Conservation (phyloP, 1,140 invertebrate genomes). For the Drosophila nigromelanica region DNA sequence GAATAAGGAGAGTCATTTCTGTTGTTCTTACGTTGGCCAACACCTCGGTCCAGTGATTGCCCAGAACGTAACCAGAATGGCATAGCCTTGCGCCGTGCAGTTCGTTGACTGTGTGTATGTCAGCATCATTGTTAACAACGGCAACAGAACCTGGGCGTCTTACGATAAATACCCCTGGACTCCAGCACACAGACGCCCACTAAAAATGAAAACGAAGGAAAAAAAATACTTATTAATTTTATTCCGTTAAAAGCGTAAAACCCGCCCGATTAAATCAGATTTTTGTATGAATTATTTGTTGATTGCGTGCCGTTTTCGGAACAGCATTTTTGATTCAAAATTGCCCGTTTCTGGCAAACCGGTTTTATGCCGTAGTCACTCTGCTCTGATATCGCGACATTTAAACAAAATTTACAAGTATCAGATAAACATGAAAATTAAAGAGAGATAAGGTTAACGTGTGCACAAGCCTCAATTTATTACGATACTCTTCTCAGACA, state of each 20-base stretch:
- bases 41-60: slow-evolving; percentile 88
- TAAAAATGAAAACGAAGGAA: slow-evolving; percentile 80
- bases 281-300: slow-evolving; percentile 15
- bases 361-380: slow-evolving; percentile 19
- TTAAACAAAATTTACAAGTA: slow-evolving; percentile 58
- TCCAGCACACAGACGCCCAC: slow-evolving; percentile 89
- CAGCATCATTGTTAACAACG: slow-evolving; percentile 86
- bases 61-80: slow-evolving; percentile 89
- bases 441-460: slow-evolving; percentile 45
- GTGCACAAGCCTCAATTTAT: slow-evolving; percentile 3
- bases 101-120: slow-evolving; percentile 85
- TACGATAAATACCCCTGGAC: slow-evolving; percentile 85
- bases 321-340: slow-evolving; percentile 24
- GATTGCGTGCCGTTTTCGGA: slow-evolving; percentile 48
- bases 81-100: slow-evolving; percentile 89
- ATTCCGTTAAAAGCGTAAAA: slow-evolving; percentile 4
- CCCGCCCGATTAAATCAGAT: slow-evolving; percentile 9
- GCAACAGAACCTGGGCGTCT: slow-evolving; percentile 87
- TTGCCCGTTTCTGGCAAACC: slow-evolving; percentile 47
- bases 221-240: slow-evolving; percentile 10
- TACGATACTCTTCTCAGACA: slow-evolving; percentile 36
- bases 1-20: not conserved
- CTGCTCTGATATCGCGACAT: slow-evolving; percentile 34
- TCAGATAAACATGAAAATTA: slow-evolving; percentile 18
- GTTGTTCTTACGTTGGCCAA: slow-evolving; percentile 86